Base-by-base conservation (phyloP, 1,140 invertebrate genomes). In the Contarinia nasturtii region DNA sequence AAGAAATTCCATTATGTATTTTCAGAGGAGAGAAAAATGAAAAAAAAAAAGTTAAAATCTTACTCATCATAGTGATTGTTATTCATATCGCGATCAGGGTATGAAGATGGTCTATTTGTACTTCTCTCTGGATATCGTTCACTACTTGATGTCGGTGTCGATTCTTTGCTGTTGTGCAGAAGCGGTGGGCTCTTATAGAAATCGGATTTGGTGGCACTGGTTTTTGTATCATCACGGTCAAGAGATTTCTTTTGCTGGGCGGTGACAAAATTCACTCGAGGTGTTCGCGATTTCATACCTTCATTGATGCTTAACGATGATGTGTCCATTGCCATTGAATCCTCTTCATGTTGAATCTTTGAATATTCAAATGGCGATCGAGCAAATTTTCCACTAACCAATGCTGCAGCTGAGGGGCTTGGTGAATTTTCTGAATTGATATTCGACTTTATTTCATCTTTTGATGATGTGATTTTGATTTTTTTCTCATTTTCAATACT, bases 261-360 rank as follows among this genome's bases (percentile, higher is more conserved):
- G 4, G 53, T 54, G 33, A 54, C 49, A 41, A 54, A 54, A 48
- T 53, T 54, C 11, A 53, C 53, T n/a, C 52, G 48, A 34, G 53
- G 51, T 47, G 51, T 50, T 19, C 53, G 33, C 14, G 49, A 33
- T 48, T 52, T 48, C 2, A 52, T 40, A 1, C 44, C 47, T 46
- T 51, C 52, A 49, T 49, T 53, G n/a, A 34, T 52, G 10, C 27
- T 27, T 10, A 27, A 27, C 27, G 27, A 27, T 14, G 47, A 50
- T 11, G 51, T 44, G 44, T 52, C 53, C 7, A 47, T 46, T 7
- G 47, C 38, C 2, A 49, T 44, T 37, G 53, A 50, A 18, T 53
- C 51, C 12, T 45, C 48, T 8, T 51, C 50, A 12, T 44, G 34
- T 7, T 45, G 42, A 2, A n/a, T 2, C 33, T 50, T 48, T 5